Percentiles rank a stretch among this genome's conserved stretches.
Evolutionary conservation across 2,113 vertebrate species (phyloP).

Genomic region (Saguinus midas): DNA sequence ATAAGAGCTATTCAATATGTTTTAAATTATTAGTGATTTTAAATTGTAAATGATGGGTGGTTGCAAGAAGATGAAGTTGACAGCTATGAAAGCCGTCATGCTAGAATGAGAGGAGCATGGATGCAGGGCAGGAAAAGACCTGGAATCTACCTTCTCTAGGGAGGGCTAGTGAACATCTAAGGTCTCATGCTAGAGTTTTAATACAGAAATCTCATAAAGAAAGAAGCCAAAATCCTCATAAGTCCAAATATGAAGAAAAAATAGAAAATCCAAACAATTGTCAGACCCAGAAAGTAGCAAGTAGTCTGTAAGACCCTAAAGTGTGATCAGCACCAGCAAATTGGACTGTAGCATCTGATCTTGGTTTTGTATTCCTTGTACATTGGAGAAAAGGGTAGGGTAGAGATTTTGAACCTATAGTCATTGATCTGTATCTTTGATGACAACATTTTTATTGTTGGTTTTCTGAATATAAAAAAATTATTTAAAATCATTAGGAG

Average conservation of each 20-base stretch:
- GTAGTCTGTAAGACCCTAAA: rapidly evolving
- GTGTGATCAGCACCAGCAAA: background rate
- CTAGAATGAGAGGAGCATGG: background rate
- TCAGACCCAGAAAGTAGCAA: background rate
- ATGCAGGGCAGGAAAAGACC: background rate
- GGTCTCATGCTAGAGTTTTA: background rate
- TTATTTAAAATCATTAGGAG: background rate
- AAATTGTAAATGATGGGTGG: background rate
- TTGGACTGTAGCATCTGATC: background rate
- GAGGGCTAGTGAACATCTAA: background rate
- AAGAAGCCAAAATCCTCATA: background rate
- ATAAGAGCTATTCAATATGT: background rate
- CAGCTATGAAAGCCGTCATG: background rate
- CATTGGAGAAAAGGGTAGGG: background rate
- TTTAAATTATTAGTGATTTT: background rate
- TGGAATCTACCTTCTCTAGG: background rate
- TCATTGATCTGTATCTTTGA: background rate
- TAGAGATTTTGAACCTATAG: background rate
- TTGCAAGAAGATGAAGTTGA: background rate
- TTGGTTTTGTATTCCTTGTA: background rate
- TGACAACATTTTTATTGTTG: background rate
- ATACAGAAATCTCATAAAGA: background rate
- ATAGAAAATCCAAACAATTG: background rate
- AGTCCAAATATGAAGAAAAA: background rate
- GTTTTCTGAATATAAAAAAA: background rate